Evolutionary conservation across 2,888 invertebrate genomes (phyloP).

Genomic region (Entomobrya multifasciata): DNA sequence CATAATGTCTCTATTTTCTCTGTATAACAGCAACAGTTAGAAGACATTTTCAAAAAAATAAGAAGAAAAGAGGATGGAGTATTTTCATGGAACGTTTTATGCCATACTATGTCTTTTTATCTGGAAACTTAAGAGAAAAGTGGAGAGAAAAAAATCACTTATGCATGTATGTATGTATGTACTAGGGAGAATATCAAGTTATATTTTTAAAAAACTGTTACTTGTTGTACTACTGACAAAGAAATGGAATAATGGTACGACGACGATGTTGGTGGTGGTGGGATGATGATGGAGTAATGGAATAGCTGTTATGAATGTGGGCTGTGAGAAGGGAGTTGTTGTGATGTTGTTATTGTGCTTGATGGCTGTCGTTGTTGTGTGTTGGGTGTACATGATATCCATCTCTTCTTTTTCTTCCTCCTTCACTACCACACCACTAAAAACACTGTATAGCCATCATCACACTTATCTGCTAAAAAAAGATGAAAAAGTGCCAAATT

Average conservation of each 20-base stretch:
- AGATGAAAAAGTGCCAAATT: conserved; percentile 79
- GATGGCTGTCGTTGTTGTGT: conserved; percentile 30
- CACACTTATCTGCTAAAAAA: conserved; percentile 76
- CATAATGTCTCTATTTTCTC: not conserved
- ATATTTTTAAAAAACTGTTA: conserved; percentile 26
- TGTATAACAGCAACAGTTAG: conserved; percentile 43
- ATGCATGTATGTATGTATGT: not conserved
- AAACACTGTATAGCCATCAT: conserved; percentile 64
- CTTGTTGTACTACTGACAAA: conserved; percentile 20
- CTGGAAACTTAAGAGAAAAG: not conserved
- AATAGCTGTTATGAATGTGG: not conserved
- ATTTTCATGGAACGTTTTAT: too few species aligned
- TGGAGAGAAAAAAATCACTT: conserved; percentile 8
- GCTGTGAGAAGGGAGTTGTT: conserved; percentile 32
- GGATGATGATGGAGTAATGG: conserved; percentile 20
- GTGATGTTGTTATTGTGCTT: not conserved
- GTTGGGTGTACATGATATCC: too few species aligned
- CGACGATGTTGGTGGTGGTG: conserved; percentile 8
- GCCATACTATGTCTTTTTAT: not conserved
- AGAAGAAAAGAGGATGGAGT: too few species aligned
- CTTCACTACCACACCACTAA: not conserved
- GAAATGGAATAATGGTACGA: conserved; percentile 35
- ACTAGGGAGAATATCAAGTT: conserved; percentile 8
- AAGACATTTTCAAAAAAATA: too few species aligned
- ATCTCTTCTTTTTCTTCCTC: conserved; percentile 27